phyloP scores from a whole-genome alignment of 2,888 invertebrate species.

The Choristoneura rosaceana region DNA sequence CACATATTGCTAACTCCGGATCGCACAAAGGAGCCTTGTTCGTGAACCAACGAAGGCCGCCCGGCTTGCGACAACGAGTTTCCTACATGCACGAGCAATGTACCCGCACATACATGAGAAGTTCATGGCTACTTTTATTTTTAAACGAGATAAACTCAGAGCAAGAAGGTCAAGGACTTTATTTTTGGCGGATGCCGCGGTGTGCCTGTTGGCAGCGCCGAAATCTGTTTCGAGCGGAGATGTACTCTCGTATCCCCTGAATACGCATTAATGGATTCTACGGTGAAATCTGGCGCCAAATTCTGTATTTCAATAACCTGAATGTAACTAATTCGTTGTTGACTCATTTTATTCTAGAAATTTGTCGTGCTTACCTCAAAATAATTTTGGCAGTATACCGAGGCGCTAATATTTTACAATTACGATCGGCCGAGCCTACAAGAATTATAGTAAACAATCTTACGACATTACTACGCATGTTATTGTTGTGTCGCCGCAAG shows the following conservation, averaged over 20 bases:
- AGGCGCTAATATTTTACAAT: slow-evolving; percentile 20
- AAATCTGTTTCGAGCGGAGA: slow-evolving; percentile 56
- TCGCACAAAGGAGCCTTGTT: slow-evolving; percentile 78
- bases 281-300: neutral
- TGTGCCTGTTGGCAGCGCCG: slow-evolving; percentile 69
- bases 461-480: neutral
- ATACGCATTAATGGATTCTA: slow-evolving; percentile 13
- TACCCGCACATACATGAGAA: slow-evolving; percentile 67
- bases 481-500: slow-evolving; percentile 10
- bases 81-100: slow-evolving; percentile 56
- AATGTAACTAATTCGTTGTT: neutral
- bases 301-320: neutral
- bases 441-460: slow-evolving; percentile 17
- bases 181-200: slow-evolving; percentile 76
- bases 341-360: slow-evolving; percentile 1
- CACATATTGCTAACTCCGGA: slow-evolving; percentile 15
- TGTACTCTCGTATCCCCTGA: slow-evolving; percentile 12
- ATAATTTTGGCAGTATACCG: slow-evolving; percentile 12
- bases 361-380: neutral
- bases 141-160: slow-evolving; percentile 72
- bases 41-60: slow-evolving; percentile 81
- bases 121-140: slow-evolving; percentile 83
- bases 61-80: slow-evolving; percentile 54
- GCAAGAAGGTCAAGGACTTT: slow-evolving; percentile 79
- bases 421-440: slow-evolving; percentile 15